phyloP scores from a whole-genome alignment of 2,888 invertebrate genomes.

The Autographa pulchrina region DNA sequence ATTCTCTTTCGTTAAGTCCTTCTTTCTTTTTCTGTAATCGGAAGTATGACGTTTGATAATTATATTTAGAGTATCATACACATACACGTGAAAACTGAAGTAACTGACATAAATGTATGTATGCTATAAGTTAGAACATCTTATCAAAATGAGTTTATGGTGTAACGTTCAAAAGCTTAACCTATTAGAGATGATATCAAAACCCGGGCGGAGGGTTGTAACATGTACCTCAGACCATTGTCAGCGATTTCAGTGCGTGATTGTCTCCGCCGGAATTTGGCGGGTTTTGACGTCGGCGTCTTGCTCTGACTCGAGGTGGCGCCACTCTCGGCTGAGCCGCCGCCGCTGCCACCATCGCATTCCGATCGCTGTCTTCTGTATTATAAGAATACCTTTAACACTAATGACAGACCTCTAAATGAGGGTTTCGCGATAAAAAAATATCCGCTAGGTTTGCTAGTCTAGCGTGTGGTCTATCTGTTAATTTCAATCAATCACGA shows the following conservation, averaged over 20 bases:
- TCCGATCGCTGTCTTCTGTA: conserved; percentile 78
- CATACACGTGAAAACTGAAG: not conserved
- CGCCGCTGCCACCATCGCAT: conserved; percentile 83
- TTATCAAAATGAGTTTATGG: not conserved
- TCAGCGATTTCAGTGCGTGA: conserved; percentile 79
- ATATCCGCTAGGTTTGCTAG: too few species aligned
- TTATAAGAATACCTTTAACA: not conserved
- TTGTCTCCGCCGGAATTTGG: conserved; percentile 80
- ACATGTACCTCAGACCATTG: conserved; percentile 75
- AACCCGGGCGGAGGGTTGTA: too few species aligned
- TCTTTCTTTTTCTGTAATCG: conserved; percentile 82
- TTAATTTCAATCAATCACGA: too few species aligned
- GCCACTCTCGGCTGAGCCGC: conserved; percentile 84
- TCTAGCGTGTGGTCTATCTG: too few species aligned
- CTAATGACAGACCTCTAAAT: not conserved
- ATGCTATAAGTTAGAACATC: too few species aligned
- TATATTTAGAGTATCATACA: not conserved
- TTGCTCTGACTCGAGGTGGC: conserved; percentile 85
- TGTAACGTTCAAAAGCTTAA: not conserved
- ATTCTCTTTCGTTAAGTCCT: conserved; percentile 79
- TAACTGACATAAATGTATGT: not conserved
- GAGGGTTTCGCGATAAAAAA: too few species aligned
- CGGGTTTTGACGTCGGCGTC: conserved; percentile 74
- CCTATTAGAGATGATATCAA: not conserved
- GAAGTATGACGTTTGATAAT: not conserved